Evolutionary conservation across 2,797 vertebrate genomes (phyloP).

Genomic region (Cheirogaleus major): DNA sequence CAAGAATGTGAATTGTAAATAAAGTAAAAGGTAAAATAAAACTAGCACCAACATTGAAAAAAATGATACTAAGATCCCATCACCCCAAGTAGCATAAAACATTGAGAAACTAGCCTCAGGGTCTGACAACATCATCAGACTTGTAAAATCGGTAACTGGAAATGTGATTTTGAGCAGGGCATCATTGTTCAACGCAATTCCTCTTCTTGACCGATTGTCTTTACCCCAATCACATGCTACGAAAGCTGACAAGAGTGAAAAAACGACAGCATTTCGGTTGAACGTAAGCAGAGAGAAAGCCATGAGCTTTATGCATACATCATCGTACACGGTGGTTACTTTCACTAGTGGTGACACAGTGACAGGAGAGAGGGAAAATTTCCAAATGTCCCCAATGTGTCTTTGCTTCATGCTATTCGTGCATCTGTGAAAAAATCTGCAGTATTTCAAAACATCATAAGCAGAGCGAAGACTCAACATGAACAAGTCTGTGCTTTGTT

Average conservation of each 20-base stretch:
- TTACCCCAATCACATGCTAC: background rate
- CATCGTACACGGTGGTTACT: background rate
- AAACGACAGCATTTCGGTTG: fast-evolving
- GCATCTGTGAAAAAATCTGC: background rate
- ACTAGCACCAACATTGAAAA: background rate
- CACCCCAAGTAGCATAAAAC: background rate
- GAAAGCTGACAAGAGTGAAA: background rate
- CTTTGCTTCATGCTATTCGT: background rate
- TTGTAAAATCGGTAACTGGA: background rate
- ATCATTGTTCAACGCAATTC: background rate
- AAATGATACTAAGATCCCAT: too few relatives aligned
- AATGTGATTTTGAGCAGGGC: background rate
- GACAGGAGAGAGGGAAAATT: background rate
- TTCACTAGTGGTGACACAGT: background rate
- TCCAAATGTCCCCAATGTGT: background rate
- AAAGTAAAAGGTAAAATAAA: background rate
- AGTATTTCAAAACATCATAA: background rate
- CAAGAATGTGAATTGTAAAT: background rate
- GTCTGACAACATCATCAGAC: background rate
- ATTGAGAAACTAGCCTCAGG: background rate
- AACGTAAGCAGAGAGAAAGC: background rate
- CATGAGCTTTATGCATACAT: fast-evolving
- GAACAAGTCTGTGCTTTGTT: background rate
- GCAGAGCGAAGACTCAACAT: fast-evolving
- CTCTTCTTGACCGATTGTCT: background rate